These are phyloP conservation scores for Zeus faber DNA, from an alignment of 2,113 vertebrate species.

Conservation along the genomic window DNA sequence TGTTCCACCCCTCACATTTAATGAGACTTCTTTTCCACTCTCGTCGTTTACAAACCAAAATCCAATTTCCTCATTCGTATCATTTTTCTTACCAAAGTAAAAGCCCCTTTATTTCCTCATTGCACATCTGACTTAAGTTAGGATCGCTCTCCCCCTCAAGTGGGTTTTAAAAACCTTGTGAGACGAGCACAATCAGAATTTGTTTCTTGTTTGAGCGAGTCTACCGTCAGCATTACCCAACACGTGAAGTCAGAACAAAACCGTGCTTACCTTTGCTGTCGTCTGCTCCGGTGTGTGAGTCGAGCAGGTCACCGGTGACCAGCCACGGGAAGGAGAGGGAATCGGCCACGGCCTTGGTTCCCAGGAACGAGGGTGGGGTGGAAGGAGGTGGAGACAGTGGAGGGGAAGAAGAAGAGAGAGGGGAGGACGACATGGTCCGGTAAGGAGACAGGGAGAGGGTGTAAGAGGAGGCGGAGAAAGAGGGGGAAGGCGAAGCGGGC, in stretches of 20 bases:
- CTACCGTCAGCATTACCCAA: not conserved
- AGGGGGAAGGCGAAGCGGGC: constrained; percentile 61
- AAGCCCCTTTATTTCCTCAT: too few relatives aligned
- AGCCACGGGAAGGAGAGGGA: constrained; percentile 76
- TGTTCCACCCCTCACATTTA: too few relatives aligned
- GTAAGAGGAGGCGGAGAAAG: constrained; percentile 56
- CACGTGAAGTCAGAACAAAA: not conserved
- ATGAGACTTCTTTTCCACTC: too few relatives aligned
- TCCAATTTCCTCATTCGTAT: too few relatives aligned
- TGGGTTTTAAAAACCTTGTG: too few relatives aligned
- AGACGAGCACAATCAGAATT: too few relatives aligned
- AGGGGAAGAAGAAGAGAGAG: constrained; percentile 27
- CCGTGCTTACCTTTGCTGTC: constrained; percentile 76
- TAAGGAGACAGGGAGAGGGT: constrained; percentile 49
- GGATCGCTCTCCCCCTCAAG: too few relatives aligned
- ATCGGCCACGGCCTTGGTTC: constrained; percentile 51
- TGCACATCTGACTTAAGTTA: too few relatives aligned
- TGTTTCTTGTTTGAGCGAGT: too few relatives aligned
- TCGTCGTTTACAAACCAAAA: too few relatives aligned
- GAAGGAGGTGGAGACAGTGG: constrained; percentile 41
- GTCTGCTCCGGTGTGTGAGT: constrained; percentile 61
- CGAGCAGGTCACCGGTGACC: constrained; percentile 74
- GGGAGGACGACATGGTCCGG: constrained; percentile 45
- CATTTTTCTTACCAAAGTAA: too few relatives aligned
- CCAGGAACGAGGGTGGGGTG: constrained; percentile 35